phyloP scores from a whole-genome alignment of 2,113 vertebrate genomes.

The Orycteropus afer region DNA sequence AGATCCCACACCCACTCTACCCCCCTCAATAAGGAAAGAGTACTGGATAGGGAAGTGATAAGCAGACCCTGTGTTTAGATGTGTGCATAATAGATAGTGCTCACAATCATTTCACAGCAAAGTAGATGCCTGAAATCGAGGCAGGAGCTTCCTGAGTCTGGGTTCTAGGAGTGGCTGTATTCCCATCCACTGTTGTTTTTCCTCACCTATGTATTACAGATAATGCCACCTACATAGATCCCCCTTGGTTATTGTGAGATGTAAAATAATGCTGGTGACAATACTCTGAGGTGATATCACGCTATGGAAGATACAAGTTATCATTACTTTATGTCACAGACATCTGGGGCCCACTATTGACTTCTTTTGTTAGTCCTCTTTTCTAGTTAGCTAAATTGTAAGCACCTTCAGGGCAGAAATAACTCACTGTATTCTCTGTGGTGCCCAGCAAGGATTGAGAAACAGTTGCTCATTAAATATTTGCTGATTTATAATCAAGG shows the following conservation, averaged over 20 bases:
- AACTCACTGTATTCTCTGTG: not conserved
- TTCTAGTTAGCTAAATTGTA: constrained; percentile 17
- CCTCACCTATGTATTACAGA: not conserved
- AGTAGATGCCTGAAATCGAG: not conserved
- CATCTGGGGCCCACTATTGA: not conserved
- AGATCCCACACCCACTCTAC: constrained; percentile 14
- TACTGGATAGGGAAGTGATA: not conserved
- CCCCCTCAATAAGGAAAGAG: not conserved
- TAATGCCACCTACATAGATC: not conserved
- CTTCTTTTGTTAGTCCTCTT: not conserved
- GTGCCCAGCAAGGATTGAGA: not conserved
- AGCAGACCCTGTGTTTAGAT: not conserved
- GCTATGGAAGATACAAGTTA: not conserved
- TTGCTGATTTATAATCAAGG: constrained; percentile 2
- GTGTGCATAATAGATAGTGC: not conserved
- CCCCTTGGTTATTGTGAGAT: not conserved
- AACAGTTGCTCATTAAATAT: not conserved
- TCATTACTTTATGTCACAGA: not conserved
- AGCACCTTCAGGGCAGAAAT: not conserved
- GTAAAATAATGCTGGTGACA: not conserved
- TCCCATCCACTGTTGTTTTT: not conserved
- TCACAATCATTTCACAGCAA: not conserved
- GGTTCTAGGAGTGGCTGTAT: not conserved
- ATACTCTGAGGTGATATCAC: not conserved
- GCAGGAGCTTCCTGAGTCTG: not conserved